phyloP scores from a whole-genome alignment of 2,797 vertebrate genomes.

The Dallia pectoralis region DNA sequence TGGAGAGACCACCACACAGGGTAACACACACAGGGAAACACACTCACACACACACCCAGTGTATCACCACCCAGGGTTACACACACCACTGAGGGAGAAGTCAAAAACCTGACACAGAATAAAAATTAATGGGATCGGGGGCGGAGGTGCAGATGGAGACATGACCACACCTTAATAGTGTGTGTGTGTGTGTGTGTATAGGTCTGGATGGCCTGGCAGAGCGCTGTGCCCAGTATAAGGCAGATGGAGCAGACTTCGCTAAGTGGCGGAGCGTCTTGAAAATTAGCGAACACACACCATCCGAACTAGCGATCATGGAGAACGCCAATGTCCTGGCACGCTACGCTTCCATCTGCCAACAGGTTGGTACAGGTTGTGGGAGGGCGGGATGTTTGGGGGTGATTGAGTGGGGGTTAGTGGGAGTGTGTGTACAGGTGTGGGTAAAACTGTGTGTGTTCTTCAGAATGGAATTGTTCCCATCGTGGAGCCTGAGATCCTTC shows the following conservation, averaged over 20 bases:
- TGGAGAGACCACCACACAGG: constrained; percentile 97
- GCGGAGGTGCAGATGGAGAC: constrained; percentile 90
- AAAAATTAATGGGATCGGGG: no score
- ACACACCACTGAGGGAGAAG: no score
- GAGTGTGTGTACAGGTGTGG: background rate
- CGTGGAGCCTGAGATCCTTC: constrained; percentile 96
- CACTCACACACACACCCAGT: background rate
- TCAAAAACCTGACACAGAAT: no score
- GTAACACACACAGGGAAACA: constrained; percentile 56
- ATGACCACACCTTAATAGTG: no score
- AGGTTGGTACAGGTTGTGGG: constrained; percentile 69
- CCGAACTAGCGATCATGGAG: constrained; percentile 89
- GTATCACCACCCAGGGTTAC: background rate
- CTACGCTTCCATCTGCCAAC: constrained; percentile 99
- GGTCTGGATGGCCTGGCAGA: constrained; percentile 94
- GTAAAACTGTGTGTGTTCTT: constrained; percentile 21
- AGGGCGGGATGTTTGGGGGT: background rate
- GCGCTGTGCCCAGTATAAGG: constrained; percentile 98
- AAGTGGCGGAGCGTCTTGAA: constrained; percentile 97
- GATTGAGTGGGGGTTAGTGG: constrained; percentile 56
- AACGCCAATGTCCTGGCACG: constrained; percentile 96
- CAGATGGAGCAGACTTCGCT: constrained; percentile 94
- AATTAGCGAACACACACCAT: constrained; percentile 91
- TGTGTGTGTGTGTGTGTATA: constrained; percentile 46
- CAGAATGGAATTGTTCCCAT: constrained; percentile 98